Conservation (phyloP, 2,888 invertebrate genomes). For the Pollenia angustigena region DNA sequence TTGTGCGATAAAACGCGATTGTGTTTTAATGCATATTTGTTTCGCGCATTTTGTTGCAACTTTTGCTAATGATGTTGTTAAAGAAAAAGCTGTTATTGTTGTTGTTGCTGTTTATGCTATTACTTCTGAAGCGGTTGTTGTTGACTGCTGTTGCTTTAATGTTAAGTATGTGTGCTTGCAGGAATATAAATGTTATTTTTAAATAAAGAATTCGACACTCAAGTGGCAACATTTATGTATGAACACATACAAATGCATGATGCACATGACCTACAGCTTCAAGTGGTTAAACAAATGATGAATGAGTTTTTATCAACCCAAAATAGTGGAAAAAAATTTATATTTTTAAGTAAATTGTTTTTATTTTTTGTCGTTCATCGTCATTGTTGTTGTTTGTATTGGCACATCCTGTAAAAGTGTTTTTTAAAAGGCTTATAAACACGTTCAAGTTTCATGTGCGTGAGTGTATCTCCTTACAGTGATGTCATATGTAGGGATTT, state of each 20-base stretch:
- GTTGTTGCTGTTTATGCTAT: slow-evolving; percentile 25
- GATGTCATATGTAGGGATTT: too few species aligned
- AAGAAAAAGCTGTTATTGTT: neutral
- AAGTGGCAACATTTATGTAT: slow-evolving; percentile 34
- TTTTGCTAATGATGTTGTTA: slow-evolving; percentile 52
- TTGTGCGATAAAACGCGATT: neutral
- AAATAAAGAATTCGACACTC: slow-evolving; percentile 48
- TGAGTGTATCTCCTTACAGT: neutral
- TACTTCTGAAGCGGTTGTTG: slow-evolving; percentile 37
- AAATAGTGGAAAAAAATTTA: neutral
- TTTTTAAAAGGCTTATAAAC: slow-evolving; percentile 26
- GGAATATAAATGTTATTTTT: slow-evolving; percentile 59
- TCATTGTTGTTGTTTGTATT: slow-evolving; percentile 14
- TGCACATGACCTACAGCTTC: slow-evolving; percentile 15
- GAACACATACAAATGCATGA: neutral
- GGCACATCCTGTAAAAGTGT: slow-evolving; percentile 16
- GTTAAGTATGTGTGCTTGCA: neutral
- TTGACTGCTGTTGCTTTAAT: slow-evolving; percentile 11
- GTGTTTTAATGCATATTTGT: slow-evolving; percentile 16
- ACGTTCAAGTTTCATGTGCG: neutral
- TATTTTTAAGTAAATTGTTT: slow-evolving; percentile 37
- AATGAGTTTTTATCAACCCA: slow-evolving; percentile 42
- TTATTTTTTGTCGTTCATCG: neutral
- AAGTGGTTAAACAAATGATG: slow-evolving; percentile 57
- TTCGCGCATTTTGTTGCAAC: slow-evolving; percentile 35